Evolutionary conservation across 2,113 vertebrate species (phyloP).

Genomic region (Pangasianodon gigas): DNA sequence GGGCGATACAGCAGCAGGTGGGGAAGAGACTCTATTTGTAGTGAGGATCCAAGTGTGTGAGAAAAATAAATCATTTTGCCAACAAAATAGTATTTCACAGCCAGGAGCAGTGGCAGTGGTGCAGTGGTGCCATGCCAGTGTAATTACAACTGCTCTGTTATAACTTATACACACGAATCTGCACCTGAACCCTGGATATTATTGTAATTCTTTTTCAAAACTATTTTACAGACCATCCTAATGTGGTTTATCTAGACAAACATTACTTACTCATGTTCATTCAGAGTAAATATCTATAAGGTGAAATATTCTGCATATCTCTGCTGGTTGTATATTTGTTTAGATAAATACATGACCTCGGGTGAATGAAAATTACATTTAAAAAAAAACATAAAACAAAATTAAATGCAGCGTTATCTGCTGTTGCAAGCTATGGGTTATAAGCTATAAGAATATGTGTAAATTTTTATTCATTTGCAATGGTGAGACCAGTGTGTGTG

Average conservation of each 20-base stretch:
- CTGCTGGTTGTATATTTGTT: background rate
- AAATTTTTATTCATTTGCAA: background rate
- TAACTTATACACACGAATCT: background rate
- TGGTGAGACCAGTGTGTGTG: background rate
- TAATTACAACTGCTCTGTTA: background rate
- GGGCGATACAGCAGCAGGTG: constrained; percentile 11
- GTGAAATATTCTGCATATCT: background rate
- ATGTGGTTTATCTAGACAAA: background rate
- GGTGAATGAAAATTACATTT: too few species aligned
- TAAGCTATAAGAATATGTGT: background rate
- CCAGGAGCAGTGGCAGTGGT: background rate
- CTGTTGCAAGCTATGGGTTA: background rate
- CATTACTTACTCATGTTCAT: background rate
- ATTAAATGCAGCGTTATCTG: background rate
- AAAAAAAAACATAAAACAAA: too few species aligned
- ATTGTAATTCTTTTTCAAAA: background rate
- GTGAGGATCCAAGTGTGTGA: constrained; percentile 9
- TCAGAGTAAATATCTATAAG: background rate
- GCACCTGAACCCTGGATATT: background rate
- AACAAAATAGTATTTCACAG: constrained; percentile 3
- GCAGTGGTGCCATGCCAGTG: background rate
- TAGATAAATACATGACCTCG: background rate
- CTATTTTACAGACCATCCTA: background rate
- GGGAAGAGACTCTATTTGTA: constrained; percentile 5
- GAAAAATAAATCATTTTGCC: constrained; percentile 9